Evolutionary conservation across 2,888 invertebrate genomes (phyloP).

Genomic region (Parnassius mnemosyne): DNA sequence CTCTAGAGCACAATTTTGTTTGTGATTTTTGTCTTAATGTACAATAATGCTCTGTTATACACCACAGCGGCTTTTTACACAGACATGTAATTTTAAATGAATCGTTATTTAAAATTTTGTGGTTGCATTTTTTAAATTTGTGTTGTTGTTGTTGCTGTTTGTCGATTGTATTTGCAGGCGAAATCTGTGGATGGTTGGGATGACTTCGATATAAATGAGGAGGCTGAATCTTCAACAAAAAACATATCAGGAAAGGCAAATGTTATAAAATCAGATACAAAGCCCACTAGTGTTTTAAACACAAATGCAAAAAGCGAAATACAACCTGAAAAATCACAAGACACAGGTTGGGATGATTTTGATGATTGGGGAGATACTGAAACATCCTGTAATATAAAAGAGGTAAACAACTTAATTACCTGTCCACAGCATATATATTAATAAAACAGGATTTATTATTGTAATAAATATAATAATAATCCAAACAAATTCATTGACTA

Average conservation of each 20-base stretch:
- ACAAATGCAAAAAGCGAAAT: constrained; percentile 21
- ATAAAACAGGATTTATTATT: no score
- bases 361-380: constrained; percentile 70
- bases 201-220: constrained; percentile 67
- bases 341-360: constrained; percentile 77
- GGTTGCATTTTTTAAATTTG: no score
- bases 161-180: constrained; percentile 5
- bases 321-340: constrained; percentile 47
- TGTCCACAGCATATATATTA: neutral
- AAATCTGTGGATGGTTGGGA: constrained; percentile 69
- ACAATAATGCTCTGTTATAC: no score
- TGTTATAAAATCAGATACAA: constrained; percentile 8
- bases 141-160: no score
- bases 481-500: no score
- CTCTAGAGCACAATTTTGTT: no score
- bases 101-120: constrained; percentile 1
- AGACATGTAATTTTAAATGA: constrained; percentile 14
- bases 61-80: no score
- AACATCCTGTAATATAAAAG: constrained; percentile 29
- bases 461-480: no score
- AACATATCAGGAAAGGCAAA: constrained; percentile 24
- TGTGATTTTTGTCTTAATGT: no score
- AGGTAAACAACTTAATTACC: constrained; percentile 34
- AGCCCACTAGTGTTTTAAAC: constrained; percentile 1
- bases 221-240: constrained; percentile 33